Evolutionary conservation across 2,113 vertebrate genomes (phyloP), one percentile per base, ranked within the genome.

Genomic region (Cacatua alba): DNA sequence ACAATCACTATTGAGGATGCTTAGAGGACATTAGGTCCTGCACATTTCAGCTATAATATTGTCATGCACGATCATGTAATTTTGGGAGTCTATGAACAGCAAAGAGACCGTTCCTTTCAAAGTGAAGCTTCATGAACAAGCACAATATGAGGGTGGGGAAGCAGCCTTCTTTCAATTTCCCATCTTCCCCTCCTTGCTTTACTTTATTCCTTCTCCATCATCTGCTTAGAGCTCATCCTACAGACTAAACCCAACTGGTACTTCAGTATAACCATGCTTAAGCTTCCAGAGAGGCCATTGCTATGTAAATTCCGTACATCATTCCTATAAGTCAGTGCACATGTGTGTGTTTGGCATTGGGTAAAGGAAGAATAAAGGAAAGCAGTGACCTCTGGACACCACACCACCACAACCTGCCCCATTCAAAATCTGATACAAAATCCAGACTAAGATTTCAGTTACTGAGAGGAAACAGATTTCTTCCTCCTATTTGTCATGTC

Each of bases 371-470:
- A 28, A 11, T 44, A 51, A 79, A 71, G 29, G 19, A 76, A 59
- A 74, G 25, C 2, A 0, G 7, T 35, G 18, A 41, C 14, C 64
- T 57, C 41, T 68, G 44, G 60, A 24, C 10, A 33, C 24, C 21
- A 53, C 9, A 21, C 14, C 33, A n/a, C 8, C 5, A 8, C 16
- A 11, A 7, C 11, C 10, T 26, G 10, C 3, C 2, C 7, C 7
- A 16, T 69, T 52, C 83, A 83, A 83, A 91, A 44, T 43, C 21
- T 10, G 37, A 64, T 41, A 69, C 10, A 69, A 78, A 88, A 69
- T 79, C 41, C 29, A 63, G 33, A 29, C 17, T 25, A 72, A 14
- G 26, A 14, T 51, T 72, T 67, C 37, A 37, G 21, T 11, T 21
- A 51, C 17, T 29, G 18, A 57, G 29, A 83, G 8, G 16, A 69